Evolutionary conservation across 2,113 vertebrate genomes (phyloP).

Genomic region (Sebastes fasciatus): DNA sequence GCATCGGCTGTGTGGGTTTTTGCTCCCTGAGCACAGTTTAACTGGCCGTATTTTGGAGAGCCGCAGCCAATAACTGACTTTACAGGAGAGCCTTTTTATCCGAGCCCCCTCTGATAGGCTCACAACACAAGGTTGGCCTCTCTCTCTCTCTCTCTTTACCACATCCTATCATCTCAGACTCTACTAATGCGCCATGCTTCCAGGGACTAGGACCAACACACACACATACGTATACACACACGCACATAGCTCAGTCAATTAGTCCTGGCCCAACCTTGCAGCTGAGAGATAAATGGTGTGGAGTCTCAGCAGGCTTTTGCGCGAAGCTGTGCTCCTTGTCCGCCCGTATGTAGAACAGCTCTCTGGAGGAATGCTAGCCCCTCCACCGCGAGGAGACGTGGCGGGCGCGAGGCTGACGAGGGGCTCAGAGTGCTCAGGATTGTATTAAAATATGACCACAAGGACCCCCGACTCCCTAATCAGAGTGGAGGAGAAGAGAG

Average conservation of each 20-base stretch:
- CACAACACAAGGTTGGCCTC: conserved; percentile 50
- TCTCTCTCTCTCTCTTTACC: conserved; percentile 45
- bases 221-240: conserved; percentile 40
- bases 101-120: conserved; percentile 53
- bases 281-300: conserved; percentile 80
- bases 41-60: conserved; percentile 49
- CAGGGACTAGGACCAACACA: conserved; percentile 61
- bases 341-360: conserved; percentile 79
- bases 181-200: conserved; percentile 70
- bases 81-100: conserved; percentile 62
- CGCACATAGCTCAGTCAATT: conserved; percentile 74
- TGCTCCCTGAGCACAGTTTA: conserved; percentile 49
- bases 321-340: conserved; percentile 74
- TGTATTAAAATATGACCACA: conserved; percentile 67
- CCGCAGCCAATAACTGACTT: conserved; percentile 59
- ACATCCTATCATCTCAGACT: conserved; percentile 74
- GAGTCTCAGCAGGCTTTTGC: conserved; percentile 77
- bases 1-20: conserved; percentile 29
- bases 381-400: conserved; percentile 57
- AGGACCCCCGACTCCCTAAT: conserved; percentile 59
- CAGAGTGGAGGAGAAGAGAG: conserved; percentile 34
- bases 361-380: conserved; percentile 71
- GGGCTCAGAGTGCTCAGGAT: conserved; percentile 55
- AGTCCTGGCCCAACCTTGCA: conserved; percentile 79
- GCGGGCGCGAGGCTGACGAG: conserved; percentile 44